Evolutionary conservation across 2,888 invertebrate species (phyloP).

Genomic region (Cinara cedri): DNA sequence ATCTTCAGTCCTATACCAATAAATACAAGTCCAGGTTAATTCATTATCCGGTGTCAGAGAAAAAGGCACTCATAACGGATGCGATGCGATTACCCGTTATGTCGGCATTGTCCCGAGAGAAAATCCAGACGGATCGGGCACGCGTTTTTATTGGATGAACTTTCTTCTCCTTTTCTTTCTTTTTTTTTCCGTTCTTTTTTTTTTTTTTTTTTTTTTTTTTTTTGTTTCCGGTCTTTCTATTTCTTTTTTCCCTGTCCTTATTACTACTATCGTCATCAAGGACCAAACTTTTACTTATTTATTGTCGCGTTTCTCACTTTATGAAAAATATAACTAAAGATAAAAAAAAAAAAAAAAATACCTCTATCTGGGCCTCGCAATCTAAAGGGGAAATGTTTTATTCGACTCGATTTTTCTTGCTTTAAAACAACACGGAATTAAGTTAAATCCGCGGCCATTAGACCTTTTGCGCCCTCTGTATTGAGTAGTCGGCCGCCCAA

Average conservation of each 20-base stretch:
- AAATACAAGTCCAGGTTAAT: slow-evolving; percentile 56
- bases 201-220: slow-evolving; percentile 50
- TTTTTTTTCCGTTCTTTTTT: slow-evolving; percentile 46
- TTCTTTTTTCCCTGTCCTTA: slow-evolving; percentile 55
- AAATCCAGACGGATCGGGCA: slow-evolving; percentile 57
- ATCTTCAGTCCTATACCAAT: slow-evolving; percentile 34
- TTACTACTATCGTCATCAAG: slow-evolving; percentile 57
- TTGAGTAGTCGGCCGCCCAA: slow-evolving; percentile 56
- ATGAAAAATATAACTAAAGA: slow-evolving; percentile 55
- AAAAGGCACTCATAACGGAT: slow-evolving; percentile 57
- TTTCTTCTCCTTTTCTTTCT: slow-evolving; percentile 51
- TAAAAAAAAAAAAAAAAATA: slow-evolving; percentile 56
- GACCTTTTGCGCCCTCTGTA: slow-evolving; percentile 57
- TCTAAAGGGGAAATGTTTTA: slow-evolving; percentile 57
- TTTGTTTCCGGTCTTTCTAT: slow-evolving; percentile 46
- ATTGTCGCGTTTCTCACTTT: slow-evolving; percentile 57
- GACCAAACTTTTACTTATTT: slow-evolving; percentile 57
- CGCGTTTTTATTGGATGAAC: slow-evolving; percentile 57
- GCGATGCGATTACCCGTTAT: slow-evolving; percentile 57
- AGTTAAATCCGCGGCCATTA: slow-evolving; percentile 57
- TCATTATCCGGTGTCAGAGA: slow-evolving; percentile 55
- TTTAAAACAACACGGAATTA: slow-evolving; percentile 57
- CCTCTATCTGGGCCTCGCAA: slow-evolving; percentile 53
- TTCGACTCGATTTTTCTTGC: slow-evolving; percentile 56
- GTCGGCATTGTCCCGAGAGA: slow-evolving; percentile 56